Evolutionary conservation across 2,797 vertebrate species (phyloP).

Genomic region (Chiloscyllium punctatum): DNA sequence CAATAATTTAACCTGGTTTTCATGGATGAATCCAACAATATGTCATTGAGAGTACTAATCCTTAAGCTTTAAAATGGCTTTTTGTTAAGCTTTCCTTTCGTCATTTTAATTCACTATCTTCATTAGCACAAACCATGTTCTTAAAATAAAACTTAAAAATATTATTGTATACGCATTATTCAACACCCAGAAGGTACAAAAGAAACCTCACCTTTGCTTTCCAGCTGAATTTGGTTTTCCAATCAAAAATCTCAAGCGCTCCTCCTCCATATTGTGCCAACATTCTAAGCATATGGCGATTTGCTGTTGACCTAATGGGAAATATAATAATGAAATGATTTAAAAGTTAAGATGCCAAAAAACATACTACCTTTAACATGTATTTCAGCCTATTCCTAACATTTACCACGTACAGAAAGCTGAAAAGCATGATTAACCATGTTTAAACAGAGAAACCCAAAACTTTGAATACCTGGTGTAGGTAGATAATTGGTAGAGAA

Average conservation of each 20-base stretch:
- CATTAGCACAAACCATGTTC: neutral
- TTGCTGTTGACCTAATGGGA: constrained; percentile 66
- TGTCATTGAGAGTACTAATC: neutral
- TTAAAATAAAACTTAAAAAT: neutral
- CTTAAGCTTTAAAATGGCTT: neutral
- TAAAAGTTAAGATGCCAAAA: neutral
- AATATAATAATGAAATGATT: neutral
- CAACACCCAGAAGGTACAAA: neutral
- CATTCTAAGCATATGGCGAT: constrained; percentile 71
- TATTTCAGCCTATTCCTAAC: neutral
- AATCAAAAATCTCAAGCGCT: constrained; percentile 75
- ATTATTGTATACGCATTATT: neutral
- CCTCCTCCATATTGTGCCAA: constrained; percentile 73
- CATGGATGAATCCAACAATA: neutral
- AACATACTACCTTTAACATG: neutral
- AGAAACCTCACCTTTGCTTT: constrained; percentile 67
- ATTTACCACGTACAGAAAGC: neutral
- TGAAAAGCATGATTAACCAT: neutral
- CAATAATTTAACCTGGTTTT: no score
- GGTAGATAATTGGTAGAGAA: neutral
- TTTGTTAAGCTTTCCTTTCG: neutral
- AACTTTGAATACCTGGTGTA: neutral
- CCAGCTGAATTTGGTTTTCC: constrained; percentile 74
- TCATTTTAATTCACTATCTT: neutral
- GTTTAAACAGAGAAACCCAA: neutral